These are phyloP conservation scores for Pseudomyrmex dendroicus DNA, from an alignment of 1,140 invertebrate genomes.

Conservation along the genomic window DNA sequence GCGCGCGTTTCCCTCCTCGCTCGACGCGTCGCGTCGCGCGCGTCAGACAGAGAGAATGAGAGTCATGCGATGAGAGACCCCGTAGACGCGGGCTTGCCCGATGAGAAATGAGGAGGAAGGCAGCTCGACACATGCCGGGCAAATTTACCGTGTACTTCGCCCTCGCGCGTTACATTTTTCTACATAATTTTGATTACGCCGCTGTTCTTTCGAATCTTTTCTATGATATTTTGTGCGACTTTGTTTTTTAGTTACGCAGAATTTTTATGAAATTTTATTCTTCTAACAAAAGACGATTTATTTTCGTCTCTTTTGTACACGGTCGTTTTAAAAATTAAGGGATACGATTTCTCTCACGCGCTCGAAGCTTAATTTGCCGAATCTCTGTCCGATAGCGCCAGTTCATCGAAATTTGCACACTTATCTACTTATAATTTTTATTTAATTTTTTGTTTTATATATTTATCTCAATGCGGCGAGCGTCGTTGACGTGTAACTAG, in stretches of 20 bases:
- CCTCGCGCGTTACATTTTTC: slow-evolving; percentile 44
- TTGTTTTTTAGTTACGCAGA: no score
- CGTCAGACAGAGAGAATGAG: slow-evolving; percentile 37
- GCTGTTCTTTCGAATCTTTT: background rate
- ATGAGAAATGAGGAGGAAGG: slow-evolving; percentile 61
- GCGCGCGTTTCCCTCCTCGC: slow-evolving; percentile 29
- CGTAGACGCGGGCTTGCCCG: slow-evolving; percentile 59
- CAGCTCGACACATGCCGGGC: slow-evolving; percentile 15
- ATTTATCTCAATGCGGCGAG: background rate
- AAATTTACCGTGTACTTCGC: slow-evolving; percentile 49
- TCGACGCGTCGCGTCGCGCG: background rate
- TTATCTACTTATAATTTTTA: slow-evolving; percentile 46
- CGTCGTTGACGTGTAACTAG: slow-evolving; percentile 26
- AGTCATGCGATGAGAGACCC: slow-evolving; percentile 58
- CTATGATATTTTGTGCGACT: background rate
- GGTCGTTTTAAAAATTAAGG: background rate
- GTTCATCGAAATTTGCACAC: slow-evolving; percentile 60
- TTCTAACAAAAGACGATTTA: no score
- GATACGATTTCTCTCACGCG: background rate
- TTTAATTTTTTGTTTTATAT: slow-evolving; percentile 69
- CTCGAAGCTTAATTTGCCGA: background rate
- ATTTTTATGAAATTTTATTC: no score
- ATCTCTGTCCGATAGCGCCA: slow-evolving; percentile 58
- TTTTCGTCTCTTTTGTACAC: no score
- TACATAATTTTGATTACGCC: slow-evolving; percentile 48